Evolutionary conservation across 2,888 invertebrate genomes (phyloP).

Genomic region (Ligdia adustata): DNA sequence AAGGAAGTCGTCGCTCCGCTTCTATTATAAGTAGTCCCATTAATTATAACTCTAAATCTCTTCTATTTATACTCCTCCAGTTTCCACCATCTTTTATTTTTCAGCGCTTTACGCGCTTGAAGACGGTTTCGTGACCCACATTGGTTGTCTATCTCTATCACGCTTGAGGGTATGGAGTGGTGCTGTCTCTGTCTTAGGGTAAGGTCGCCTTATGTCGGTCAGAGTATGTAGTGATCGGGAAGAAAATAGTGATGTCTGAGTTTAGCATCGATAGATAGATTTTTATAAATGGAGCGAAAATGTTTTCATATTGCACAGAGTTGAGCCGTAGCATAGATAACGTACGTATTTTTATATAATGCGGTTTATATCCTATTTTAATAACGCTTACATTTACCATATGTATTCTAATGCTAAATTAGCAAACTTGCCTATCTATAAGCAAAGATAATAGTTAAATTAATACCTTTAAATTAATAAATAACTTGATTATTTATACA

Average conservation of each 20-base stretch:
- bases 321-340: too few relatives aligned
- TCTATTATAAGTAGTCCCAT: constrained; percentile 32
- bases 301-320: too few relatives aligned
- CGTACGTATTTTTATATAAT: too few relatives aligned
- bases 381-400: too few relatives aligned
- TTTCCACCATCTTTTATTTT: constrained; percentile 47
- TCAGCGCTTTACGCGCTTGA: constrained; percentile 66
- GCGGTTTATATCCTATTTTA: too few relatives aligned
- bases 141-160: constrained; percentile 53
- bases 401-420: too few relatives aligned
- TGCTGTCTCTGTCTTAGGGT: constrained; percentile 53
- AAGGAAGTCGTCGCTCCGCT: constrained; percentile 11
- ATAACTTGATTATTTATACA: too few relatives aligned
- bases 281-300: too few relatives aligned
- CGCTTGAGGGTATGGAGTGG: constrained; percentile 34
- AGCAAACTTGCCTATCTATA: too few relatives aligned
- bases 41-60: constrained; percentile 53
- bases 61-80: constrained; percentile 68
- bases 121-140: constrained; percentile 80
- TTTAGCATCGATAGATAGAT: too few relatives aligned
- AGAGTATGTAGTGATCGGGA: constrained; percentile 74
- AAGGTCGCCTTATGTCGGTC: constrained; percentile 80
- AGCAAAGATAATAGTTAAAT: too few relatives aligned
- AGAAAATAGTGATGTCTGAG: constrained; percentile 53
- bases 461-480: too few relatives aligned